Conservation (phyloP, 2,797 vertebrate species). For the Ibycter americanus region DNA sequence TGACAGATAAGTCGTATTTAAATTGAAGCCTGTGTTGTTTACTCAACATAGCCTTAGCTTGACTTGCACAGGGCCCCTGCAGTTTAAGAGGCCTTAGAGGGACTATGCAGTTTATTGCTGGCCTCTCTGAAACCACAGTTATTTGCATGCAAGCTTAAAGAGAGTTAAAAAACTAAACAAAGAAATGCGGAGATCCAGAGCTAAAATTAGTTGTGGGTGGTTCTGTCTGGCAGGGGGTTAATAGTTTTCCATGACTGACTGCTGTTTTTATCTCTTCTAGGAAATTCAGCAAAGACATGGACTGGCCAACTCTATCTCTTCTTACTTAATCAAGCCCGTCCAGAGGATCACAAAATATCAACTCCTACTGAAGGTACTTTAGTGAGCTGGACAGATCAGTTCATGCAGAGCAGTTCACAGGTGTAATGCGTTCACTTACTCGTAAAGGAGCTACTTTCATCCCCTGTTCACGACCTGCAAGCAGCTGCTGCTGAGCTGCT, state of each 20-base stretch:
- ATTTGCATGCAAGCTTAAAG: background rate
- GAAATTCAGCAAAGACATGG: slow-evolving; percentile 96
- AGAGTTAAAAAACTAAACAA: background rate
- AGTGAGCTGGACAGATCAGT: background rate
- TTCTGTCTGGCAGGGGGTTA: background rate
- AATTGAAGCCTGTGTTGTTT: background rate
- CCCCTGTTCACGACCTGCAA: background rate
- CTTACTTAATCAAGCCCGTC: slow-evolving; percentile 98
- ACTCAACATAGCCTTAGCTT: background rate
- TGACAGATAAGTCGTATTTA: slow-evolving; percentile 5
- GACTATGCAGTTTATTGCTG: background rate
- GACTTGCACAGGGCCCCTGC: background rate
- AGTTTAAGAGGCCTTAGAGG: background rate
- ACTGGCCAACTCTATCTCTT: slow-evolving; percentile 96
- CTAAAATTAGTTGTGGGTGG: background rate
- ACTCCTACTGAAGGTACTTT: slow-evolving; percentile 91
- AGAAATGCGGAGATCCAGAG: background rate
- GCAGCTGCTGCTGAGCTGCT: background rate
- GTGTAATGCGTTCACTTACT: background rate
- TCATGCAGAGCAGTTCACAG: background rate
- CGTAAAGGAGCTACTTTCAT: background rate
- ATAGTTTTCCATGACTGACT: slow-evolving; percentile 10
- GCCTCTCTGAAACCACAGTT: background rate
- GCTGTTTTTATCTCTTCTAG: slow-evolving; percentile 71
- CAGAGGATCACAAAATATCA: slow-evolving; percentile 99